Percentiles rank a stretch among this genome's conserved stretches.
These are phyloP conservation scores for Pristionchus entomophagus DNA, from an alignment of 2,888 invertebrate genomes.

Conservation along the genomic window DNA sequence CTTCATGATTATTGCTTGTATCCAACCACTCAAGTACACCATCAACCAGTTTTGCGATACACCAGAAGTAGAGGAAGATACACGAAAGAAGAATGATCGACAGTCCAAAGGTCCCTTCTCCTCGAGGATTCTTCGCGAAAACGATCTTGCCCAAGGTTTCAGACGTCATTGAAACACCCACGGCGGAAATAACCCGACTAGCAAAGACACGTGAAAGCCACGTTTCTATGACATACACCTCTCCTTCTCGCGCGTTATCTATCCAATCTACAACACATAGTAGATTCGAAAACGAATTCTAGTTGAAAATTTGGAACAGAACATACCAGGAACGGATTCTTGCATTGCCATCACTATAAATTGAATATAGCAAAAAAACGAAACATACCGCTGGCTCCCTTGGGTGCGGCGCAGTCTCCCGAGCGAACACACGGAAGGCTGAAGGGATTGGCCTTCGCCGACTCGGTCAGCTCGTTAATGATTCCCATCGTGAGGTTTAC, in stretches of 20 bases:
- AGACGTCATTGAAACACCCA: constrained; percentile 61
- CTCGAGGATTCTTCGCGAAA: constrained; percentile 54
- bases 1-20: not conserved
- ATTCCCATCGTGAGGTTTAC: constrained; percentile 65
- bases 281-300: too few species aligned
- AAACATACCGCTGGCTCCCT: constrained; percentile 17
- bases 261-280: too few species aligned
- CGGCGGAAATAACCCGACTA: not conserved
- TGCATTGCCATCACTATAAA: not conserved
- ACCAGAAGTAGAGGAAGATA: constrained; percentile 69
- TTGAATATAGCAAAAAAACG: not conserved
- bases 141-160: constrained; percentile 64
- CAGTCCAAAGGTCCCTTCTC: constrained; percentile 52
- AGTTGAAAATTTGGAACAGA: too few species aligned
- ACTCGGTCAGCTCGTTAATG: constrained; percentile 67
- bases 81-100: constrained; percentile 61
- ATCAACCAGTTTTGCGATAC: constrained; percentile 52
- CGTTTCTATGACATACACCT: not conserved
- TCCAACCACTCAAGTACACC: not conserved
- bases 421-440: constrained; percentile 62
- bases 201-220: too few species aligned
- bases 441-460: constrained; percentile 69
- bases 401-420: constrained; percentile 61
- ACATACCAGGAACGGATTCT: too few species aligned
- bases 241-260: not conserved